Conservation (phyloP, 1,140 invertebrate genomes). For the Chironomus tepperi region DNA sequence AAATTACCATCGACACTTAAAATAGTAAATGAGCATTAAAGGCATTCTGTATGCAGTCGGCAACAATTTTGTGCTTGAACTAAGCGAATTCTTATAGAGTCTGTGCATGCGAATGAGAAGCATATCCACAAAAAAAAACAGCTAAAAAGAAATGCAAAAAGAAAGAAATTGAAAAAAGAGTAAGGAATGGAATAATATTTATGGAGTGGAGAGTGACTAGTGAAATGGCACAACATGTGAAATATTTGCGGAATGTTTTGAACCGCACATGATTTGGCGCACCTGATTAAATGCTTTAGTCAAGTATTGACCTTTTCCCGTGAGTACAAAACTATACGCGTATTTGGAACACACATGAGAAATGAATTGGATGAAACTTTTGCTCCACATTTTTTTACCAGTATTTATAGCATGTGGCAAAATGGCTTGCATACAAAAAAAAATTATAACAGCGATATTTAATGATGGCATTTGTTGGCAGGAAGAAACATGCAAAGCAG, state of each 20-base stretch:
- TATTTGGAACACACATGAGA: background rate
- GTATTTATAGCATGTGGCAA: background rate
- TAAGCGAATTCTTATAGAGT: background rate
- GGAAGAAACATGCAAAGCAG: no score
- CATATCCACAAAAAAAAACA: background rate
- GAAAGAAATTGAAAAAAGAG: no score
- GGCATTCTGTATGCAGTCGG: background rate
- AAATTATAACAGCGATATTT: no score
- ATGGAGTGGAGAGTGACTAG: background rate
- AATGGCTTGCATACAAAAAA: no score
- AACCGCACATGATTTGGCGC: conserved; percentile 11
- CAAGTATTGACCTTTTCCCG: background rate
- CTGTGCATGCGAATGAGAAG: background rate
- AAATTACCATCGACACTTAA: background rate
- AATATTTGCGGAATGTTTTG: conserved; percentile 2
- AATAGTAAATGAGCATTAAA: background rate
- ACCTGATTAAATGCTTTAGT: background rate
- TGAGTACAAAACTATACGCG: background rate
- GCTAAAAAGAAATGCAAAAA: no score
- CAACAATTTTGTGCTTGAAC: no score
- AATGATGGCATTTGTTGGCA: no score
- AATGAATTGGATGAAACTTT: background rate
- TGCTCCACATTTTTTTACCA: background rate
- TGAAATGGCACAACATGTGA: background rate
- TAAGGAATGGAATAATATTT: background rate